A percentile compares a stretch with the other conserved stretches of the same genome.
phyloP scores from a whole-genome alignment of 1,140 invertebrate genomes.

The Druon quercuslanigerum region DNA sequence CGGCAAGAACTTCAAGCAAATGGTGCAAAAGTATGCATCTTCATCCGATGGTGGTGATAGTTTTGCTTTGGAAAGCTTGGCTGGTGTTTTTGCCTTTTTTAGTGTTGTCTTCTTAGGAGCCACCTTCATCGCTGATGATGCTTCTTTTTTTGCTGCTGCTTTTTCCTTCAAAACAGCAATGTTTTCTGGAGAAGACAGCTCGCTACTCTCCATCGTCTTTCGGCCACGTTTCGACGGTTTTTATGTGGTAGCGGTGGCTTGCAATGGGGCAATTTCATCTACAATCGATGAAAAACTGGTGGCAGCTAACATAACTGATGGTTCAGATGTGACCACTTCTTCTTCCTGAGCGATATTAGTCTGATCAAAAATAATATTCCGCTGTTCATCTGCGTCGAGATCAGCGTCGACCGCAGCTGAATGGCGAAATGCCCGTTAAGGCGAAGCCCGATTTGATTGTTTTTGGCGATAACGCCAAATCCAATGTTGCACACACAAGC shows the following conservation, averaged over 20 bases:
- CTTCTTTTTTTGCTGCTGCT: background rate
- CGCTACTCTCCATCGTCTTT: no score
- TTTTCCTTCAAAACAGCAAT: no score
- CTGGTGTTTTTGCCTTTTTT: background rate
- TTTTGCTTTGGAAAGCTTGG: background rate
- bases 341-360: background rate
- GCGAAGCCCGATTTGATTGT: background rate
- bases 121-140: constrained; percentile 2
- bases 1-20: background rate
- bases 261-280: no score
- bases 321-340: background rate
- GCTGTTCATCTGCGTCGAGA: background rate
- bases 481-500: no score
- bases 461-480: background rate
- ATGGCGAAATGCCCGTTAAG: background rate
- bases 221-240: no score
- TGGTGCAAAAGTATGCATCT: no score
- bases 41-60: background rate
- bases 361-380: background rate
- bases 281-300: no score
- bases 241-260: no score
- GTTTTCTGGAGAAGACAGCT: no score
- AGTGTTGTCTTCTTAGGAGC: constrained; percentile 1
- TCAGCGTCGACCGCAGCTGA: background rate
- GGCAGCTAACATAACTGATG: no score